Percentiles rank a stretch among this genome's conserved stretches.
phyloP scores from a whole-genome alignment of 2,888 invertebrate species.

The Mythimna pallens region DNA sequence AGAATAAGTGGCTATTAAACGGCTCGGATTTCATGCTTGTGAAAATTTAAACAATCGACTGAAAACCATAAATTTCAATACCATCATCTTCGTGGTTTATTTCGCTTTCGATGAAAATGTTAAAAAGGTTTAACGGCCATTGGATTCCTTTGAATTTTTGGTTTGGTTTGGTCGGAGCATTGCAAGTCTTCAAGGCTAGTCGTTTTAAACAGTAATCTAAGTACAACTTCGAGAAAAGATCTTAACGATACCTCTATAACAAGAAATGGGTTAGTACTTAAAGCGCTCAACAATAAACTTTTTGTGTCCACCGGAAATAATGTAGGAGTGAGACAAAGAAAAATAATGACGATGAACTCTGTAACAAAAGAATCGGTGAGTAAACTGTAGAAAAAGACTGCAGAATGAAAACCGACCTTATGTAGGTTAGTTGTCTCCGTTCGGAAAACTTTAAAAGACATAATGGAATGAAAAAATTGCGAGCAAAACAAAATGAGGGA shows the following conservation, averaged over 20 bases:
- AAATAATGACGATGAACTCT: constrained; percentile 61
- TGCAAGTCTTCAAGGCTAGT: background rate
- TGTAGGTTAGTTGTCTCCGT: constrained; percentile 59
- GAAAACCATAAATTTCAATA: constrained; percentile 38
- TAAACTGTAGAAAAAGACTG: constrained; percentile 55
- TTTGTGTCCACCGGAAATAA: constrained; percentile 65
- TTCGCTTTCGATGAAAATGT: constrained; percentile 18
- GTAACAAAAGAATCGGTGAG: constrained; percentile 63
- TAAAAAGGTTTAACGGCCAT: background rate
- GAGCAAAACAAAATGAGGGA: constrained; percentile 44
- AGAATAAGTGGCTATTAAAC: constrained; percentile 49
- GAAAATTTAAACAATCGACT: constrained; percentile 38
- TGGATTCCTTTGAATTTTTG: background rate
- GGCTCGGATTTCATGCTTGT: constrained; percentile 39
- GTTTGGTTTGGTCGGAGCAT: background rate
- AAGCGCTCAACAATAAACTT: constrained; percentile 58
- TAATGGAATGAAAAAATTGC: constrained; percentile 60
- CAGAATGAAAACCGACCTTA: constrained; percentile 52
- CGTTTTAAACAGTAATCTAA: background rate
- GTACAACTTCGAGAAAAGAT: constrained; percentile 28
- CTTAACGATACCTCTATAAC: constrained; percentile 34
- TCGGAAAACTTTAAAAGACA: constrained; percentile 60
- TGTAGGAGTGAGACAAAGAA: constrained; percentile 62
- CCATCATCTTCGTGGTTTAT: constrained; percentile 1
- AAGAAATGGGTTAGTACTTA: constrained; percentile 52